Base-by-base conservation (phyloP, 2,888 invertebrate genomes). In the Drosophila neutralis region DNA sequence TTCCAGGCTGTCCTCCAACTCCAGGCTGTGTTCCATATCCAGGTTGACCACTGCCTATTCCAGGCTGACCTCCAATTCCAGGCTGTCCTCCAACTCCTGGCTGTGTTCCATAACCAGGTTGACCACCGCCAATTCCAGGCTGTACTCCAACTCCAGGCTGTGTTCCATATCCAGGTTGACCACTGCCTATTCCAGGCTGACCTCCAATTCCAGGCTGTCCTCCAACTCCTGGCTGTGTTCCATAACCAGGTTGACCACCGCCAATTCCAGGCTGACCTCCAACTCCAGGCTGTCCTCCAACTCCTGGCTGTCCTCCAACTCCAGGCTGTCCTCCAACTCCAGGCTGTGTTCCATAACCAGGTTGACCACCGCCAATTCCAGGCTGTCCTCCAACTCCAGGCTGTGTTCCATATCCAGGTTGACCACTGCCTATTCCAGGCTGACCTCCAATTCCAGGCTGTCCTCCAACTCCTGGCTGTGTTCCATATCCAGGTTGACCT, bases 291-390 rank as follows among this genome's bases (percentile, higher is more conserved):
- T 69, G 40, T 18, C 58, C 68, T 4, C 27, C 45, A 0, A 60
- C 15, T 40, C 74, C 74, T 21, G 74, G 63, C 21, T 76, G 76
- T 7, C 58, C 45, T 0, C 62, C 72, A 13, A 24, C 3, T 11
- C 38, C 56, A 1, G 11, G 29, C 13, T 62, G 54, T 4, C 24
- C 27, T 2, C 59, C 62, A 42, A 36, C 21, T n/a, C 40, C 40
- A n/a, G n/a, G 2, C 45, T 24, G 45, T 13, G 5, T 5, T 24
- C 21, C 21, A 24, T 53, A 53, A 1, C 58, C 48, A 7, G 62
- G 21, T 33, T 57, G 68, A 11, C 61, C 65, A n/a, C 40, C 29
- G 27, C 66, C 38, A 6, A 35, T 13, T 31, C 57, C 68, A 29
- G 53, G 11, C 24, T 61, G 63, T 4, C 45, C 52, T 18, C 42